Evolutionary conservation across 2,113 vertebrate genomes (phyloP), one percentile per base, ranked within the genome.

Genomic region (Xiphorhynchus elegans): DNA sequence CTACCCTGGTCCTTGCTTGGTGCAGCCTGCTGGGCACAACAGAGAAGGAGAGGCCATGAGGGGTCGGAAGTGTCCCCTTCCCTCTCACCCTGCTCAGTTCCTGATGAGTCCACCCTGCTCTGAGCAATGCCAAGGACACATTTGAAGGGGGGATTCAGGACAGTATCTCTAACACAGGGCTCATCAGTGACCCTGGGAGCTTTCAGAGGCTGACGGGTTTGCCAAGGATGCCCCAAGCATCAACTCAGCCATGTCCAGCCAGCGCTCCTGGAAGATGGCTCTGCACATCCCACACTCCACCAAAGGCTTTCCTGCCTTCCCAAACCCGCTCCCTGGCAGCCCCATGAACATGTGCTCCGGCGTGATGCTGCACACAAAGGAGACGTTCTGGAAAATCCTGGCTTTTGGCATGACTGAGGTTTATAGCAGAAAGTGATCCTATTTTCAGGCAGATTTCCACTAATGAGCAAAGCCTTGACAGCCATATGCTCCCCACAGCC

Each of bases 371-470:
- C 81, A 16, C 92, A 90, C 94, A 79, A 85, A 79, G 82, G 72
- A 95, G 58, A 66, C 66, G 40, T 85, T 89, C 90, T 90, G 74
- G 85, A 85, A 90, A 95, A 88, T 73, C 92, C 94, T 89, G 87
- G 81, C 69, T 94, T 87, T 91, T 64, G 58, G 92, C 78, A 76
- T 44, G 40, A 63, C 74, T 73, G 85, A 90, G 77, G 82, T 76
- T 94, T 94, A 88, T 7, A 58, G 86, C 70, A 92, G 89, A 90
- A 90, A 96, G 72, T 37, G 86, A 86, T 97, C 96, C 83, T 76
- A 58, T 86, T 95, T 86, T 90, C 86, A 93, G 92, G 89, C 93
- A 93, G 90, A 92, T 93, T 96, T 95, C 83, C 93, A 81, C 92
- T 95, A 95, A 89, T 47, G 94, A 96, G 92, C 73, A 84, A 74